Evolutionary conservation across 2,113 vertebrate genomes (phyloP).

Genomic region (Ursus arctos): DNA sequence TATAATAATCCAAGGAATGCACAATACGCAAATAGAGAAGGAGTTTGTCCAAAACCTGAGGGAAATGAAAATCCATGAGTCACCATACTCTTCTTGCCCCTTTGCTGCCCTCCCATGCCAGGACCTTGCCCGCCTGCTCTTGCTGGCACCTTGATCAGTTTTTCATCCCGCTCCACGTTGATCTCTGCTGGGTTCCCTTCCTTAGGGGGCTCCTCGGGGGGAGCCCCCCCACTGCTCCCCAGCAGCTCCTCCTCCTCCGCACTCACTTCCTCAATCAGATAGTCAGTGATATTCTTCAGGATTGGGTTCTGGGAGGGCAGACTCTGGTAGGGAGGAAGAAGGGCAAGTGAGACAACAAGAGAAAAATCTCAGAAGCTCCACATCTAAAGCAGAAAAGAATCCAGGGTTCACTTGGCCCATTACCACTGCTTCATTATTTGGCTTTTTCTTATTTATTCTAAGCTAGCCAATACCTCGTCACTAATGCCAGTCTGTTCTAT

Average conservation of each 20-base stretch:
- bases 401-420: not conserved
- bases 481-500: not conserved
- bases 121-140: not conserved
- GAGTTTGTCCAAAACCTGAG: conserved; percentile 94
- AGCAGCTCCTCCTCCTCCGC: conserved; percentile 96
- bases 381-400: not conserved
- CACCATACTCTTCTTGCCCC: not conserved
- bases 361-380: not conserved
- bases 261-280: conserved; percentile 97
- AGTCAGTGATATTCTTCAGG: conserved; percentile 96
- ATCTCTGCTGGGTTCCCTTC: conserved; percentile 94
- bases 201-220: conserved; percentile 91
- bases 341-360: not conserved
- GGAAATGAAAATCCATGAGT: not conserved
- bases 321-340: conserved; percentile 77
- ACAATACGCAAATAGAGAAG: conserved; percentile 95
- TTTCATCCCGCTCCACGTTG: conserved; percentile 95
- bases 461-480: not conserved
- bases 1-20: conserved; percentile 96
- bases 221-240: conserved; percentile 89
- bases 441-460: not conserved
- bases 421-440: not conserved
- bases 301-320: conserved; percentile 94
- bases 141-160: conserved; percentile 92
- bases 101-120: rapidly evolving